These are phyloP conservation scores for Nudaria mundana DNA, from an alignment of 2,888 invertebrate species.

Conservation along the genomic window DNA sequence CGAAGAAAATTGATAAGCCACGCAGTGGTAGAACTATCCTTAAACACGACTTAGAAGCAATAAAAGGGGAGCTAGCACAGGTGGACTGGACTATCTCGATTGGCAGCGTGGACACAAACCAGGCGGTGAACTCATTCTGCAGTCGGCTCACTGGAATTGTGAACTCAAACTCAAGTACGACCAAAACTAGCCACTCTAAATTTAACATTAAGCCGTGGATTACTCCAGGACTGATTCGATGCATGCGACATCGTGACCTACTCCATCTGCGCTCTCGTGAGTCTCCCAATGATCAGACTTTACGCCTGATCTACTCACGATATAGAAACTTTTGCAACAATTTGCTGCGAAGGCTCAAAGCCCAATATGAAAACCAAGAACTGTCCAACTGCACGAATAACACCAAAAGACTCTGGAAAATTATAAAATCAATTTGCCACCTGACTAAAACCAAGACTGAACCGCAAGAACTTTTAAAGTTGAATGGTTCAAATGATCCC, in stretches of 20 bases:
- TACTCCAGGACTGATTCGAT: conserved; percentile 1
- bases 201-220: background rate
- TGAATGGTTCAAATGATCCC: background rate
- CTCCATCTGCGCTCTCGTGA: background rate
- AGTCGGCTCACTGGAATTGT: background rate
- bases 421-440: background rate
- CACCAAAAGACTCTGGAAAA: background rate
- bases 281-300: background rate
- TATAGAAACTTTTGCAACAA: conserved; percentile 1
- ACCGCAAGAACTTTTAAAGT: background rate
- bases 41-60: no score
- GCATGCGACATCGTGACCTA: background rate
- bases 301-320: background rate
- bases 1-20: no score
- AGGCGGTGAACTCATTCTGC: background rate
- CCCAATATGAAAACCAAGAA: background rate
- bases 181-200: background rate
- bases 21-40: no score
- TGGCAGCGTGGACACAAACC: background rate
- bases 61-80: background rate
- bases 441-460: background rate
- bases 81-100: background rate
- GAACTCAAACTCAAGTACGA: background rate
- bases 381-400: background rate
- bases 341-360: background rate